These are phyloP conservation scores for Orthosia gothica DNA, from an alignment of 2,888 invertebrate genomes.

Conservation along the genomic window DNA sequence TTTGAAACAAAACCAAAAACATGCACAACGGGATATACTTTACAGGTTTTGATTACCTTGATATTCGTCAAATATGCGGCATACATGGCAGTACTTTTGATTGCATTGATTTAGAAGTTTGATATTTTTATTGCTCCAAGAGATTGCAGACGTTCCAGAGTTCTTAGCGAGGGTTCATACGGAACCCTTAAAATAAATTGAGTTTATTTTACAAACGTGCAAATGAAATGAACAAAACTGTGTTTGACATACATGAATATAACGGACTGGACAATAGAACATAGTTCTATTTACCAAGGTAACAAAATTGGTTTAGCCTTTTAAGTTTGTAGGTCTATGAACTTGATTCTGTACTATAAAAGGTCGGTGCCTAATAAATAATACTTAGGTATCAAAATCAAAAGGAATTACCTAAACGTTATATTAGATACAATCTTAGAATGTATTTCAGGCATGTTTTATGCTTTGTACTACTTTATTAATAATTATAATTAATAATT, in stretches of 20 bases:
- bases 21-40: too few species aligned
- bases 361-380: not conserved
- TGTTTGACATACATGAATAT: not conserved
- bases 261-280: too few species aligned
- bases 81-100: too few species aligned
- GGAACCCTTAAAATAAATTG: constrained; percentile 1
- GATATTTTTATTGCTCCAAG: too few species aligned
- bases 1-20: too few species aligned
- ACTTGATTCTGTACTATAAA: constrained; percentile 1
- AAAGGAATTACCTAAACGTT: not conserved
- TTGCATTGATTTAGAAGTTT: too few species aligned
- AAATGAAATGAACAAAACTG: constrained; percentile 10
- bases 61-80: too few species aligned
- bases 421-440: not conserved
- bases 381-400: not conserved
- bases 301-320: not conserved
- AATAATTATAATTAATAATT: too few species aligned
- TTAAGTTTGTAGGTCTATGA: constrained; percentile 9
- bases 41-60: too few species aligned
- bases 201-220: constrained; percentile 4
- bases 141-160: too few species aligned
- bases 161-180: too few species aligned
- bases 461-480: not conserved
- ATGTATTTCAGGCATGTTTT: not conserved
- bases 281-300: not conserved